Evolutionary conservation across 2,113 vertebrate genomes (phyloP), one percentile per base, ranked within the genome.

Genomic region (Rhinopomastus cyanomelas): DNA sequence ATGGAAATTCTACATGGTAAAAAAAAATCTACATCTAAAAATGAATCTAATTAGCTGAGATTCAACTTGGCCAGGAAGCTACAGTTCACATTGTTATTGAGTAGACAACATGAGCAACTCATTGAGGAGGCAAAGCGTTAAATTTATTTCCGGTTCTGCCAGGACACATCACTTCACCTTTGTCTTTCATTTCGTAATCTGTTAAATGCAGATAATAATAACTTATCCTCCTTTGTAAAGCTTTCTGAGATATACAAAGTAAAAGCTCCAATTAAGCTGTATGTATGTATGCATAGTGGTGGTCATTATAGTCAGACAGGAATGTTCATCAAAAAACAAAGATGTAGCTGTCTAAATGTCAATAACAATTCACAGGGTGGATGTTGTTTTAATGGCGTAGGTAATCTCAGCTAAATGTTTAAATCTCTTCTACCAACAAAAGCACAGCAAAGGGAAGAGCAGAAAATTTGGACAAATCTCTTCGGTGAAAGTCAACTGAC

Each of bases 351-450:
- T 59, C 74, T 81, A 94, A 95, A 93, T 82, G 93, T 93, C 89
- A 95, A 93, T 91, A 95, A 84, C 83, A 81, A 92, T 74, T 82
- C 86, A 93, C 78, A 67, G 75, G 52, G 67, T 1, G 10, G 71
- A 66, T 91, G 80, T 84, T 88, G 69, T 87, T 95, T 90, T 78
- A 95, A 82, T 71, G 64, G 83, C 1, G 3, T 66, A 75, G 68
- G 87, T 87, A 93, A 96, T 95, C 93, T 94, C 83, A 68, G 81
- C 86, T 94, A 89, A 91, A 89, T 89, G 85, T 89, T 65, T 69
- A 92, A 93, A 95, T 95, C 90, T 92, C 85, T 96, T 77, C 59
- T 76, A 91, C 74, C 85, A 94, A 90, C 83, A 93, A 91, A 95
- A 88, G 39, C 84, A 64, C 64, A 81, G 42, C 46, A 78, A 10